These are phyloP conservation scores for Damaliscus lunatus DNA, from an alignment of 2,113 vertebrate genomes.

Conservation along the genomic window DNA sequence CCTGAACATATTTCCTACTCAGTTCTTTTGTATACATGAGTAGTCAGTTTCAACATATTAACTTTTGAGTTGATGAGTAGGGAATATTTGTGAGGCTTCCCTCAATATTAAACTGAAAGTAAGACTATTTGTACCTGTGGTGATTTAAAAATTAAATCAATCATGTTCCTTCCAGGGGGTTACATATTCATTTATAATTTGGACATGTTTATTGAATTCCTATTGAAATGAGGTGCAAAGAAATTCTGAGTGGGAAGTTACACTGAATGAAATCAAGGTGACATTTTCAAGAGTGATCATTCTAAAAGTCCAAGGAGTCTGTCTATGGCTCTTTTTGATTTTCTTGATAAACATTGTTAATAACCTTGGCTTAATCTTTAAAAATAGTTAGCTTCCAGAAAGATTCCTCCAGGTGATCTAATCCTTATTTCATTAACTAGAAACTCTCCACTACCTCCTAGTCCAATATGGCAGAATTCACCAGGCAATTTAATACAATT, in stretches of 20 bases:
- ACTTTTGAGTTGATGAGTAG: not conserved
- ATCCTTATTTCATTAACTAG: not conserved
- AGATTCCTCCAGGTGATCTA: not conserved
- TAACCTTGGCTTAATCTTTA: not conserved
- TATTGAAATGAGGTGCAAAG: not conserved
- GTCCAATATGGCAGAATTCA: not conserved
- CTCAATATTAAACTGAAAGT: conserved; percentile 28
- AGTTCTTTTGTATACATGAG: not conserved
- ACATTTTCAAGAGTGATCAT: not conserved
- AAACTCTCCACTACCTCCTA: not conserved
- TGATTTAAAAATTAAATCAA: not conserved
- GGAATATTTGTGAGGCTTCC: not conserved
- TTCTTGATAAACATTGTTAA: not conserved
- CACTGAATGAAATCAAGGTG: not conserved
- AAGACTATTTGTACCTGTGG: not conserved
- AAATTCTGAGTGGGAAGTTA: not conserved
- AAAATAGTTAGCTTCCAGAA: not conserved
- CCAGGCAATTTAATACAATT: not conserved
- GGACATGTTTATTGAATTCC: not conserved
- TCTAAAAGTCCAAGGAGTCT: not conserved
- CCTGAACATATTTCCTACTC: not conserved
- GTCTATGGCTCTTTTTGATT: not conserved
- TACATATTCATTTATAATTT: not conserved
- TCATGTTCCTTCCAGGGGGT: not conserved
- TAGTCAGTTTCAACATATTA: conserved; percentile 28